phyloP scores from a whole-genome alignment of 2,888 invertebrate genomes.

The Cinara cedri region DNA sequence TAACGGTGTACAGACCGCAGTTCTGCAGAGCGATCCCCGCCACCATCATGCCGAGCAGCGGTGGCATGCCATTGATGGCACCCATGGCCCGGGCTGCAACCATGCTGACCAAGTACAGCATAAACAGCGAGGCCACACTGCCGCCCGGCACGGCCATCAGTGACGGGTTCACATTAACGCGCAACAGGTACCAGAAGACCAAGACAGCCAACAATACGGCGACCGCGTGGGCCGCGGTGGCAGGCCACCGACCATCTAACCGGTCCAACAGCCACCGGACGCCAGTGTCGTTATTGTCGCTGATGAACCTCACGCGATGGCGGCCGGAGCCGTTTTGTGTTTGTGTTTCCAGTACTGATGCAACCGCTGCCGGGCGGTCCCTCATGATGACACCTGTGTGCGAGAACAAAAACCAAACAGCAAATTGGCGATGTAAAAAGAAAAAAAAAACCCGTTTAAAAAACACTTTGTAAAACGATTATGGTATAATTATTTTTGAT shows the following conservation, averaged over 20 bases:
- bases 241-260: neutral
- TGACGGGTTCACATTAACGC: conserved; percentile 18
- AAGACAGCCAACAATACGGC: neutral
- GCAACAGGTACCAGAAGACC: conserved; percentile 29
- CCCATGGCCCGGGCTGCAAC: conserved; percentile 46
- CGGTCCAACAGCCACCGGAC: neutral
- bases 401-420: no score
- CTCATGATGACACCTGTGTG: no score
- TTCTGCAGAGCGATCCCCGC: conserved; percentile 68
- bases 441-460: no score
- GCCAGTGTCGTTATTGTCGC: neutral
- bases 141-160: conserved; percentile 45
- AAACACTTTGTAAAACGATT: no score
- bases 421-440: no score
- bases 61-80: conserved; percentile 63
- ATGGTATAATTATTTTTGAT: no score
- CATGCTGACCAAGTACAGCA: conserved; percentile 26
- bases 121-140: conserved; percentile 37
- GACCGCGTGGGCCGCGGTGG: neutral
- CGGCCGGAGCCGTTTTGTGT: neutral
- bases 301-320: neutral
- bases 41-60: conserved; percentile 71
- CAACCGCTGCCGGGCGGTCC: neutral
- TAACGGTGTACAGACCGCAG: conserved; percentile 64
- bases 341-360: neutral